Evolutionary conservation across 2,113 vertebrate genomes (phyloP).

Genomic region (Centropus bengalensis): DNA sequence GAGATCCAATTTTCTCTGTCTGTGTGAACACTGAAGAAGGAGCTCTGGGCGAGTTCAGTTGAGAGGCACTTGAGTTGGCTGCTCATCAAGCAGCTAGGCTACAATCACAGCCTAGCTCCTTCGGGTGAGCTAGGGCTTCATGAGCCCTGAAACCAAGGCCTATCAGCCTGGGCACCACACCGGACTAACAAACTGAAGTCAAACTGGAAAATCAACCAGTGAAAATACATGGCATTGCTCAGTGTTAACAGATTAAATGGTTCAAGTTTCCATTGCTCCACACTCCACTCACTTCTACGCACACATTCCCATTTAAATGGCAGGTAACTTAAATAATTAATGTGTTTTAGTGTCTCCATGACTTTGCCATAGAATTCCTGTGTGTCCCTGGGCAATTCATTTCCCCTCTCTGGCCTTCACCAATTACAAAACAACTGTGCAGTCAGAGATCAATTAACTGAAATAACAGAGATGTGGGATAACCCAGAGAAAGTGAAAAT

Average conservation of each 20-base stretch:
- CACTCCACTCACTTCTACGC: not conserved
- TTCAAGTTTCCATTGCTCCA: not conserved
- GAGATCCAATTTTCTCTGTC: not conserved
- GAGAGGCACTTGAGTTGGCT: not conserved
- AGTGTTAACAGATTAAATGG: not conserved
- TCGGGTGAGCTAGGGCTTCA: too few species aligned
- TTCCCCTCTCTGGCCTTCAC: not conserved
- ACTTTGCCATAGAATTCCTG: not conserved
- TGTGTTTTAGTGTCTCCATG: not conserved
- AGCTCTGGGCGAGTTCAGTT: rapidly evolving
- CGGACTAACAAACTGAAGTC: not conserved
- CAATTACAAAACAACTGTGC: not conserved
- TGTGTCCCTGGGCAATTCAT: not conserved
- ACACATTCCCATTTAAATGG: not conserved
- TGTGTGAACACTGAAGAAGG: not conserved
- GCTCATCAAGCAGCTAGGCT: not conserved
- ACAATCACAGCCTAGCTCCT: not conserved
- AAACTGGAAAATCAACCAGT: not conserved
- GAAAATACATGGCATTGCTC: not conserved
- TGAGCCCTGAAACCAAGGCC: not conserved
- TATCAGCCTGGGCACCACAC: not conserved
- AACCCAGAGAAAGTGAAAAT: not conserved
- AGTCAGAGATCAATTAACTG: not conserved
- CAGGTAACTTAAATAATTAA: slow-evolving; percentile 29
- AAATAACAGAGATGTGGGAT: not conserved